Evolutionary conservation across 2,888 invertebrate genomes (phyloP).

Genomic region (Agrochola macilenta): DNA sequence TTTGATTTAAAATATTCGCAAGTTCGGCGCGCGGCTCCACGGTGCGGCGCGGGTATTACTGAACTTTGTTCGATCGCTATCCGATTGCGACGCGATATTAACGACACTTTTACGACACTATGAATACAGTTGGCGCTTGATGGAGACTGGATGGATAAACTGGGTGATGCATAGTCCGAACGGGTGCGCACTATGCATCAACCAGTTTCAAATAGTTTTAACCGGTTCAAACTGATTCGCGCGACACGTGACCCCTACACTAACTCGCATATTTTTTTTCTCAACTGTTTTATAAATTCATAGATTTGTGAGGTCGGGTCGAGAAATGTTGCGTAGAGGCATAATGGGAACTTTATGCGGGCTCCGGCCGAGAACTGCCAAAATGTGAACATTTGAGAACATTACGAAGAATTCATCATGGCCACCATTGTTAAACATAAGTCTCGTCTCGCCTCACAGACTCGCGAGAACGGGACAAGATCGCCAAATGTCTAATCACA

Average conservation of each 20-base stretch:
- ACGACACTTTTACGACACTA: constrained; percentile 56
- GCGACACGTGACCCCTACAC: constrained; percentile 43
- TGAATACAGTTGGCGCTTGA: constrained; percentile 40
- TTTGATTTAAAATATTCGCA: constrained; percentile 53
- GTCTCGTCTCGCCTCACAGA: neutral
- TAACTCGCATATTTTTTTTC: constrained; percentile 50
- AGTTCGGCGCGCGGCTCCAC: constrained; percentile 15
- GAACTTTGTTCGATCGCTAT: constrained; percentile 55
- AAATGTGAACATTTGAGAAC: constrained; percentile 45
- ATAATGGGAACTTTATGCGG: constrained; percentile 46
- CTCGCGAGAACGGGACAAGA: neutral
- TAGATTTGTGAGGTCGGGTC: constrained; percentile 55
- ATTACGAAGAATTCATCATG: constrained; percentile 48
- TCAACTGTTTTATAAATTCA: constrained; percentile 52
- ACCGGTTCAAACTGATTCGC: constrained; percentile 12
- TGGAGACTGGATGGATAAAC: neutral
- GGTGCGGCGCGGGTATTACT: constrained; percentile 23
- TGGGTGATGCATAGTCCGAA: too few species aligned
- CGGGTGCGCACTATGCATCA: constrained; percentile 44
- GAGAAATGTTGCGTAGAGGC: constrained; percentile 24
- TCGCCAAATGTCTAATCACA: neutral
- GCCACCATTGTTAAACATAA: neutral
- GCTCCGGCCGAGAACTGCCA: constrained; percentile 16
- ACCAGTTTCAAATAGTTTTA: constrained; percentile 1
- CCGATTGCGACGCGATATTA: constrained; percentile 45